phyloP scores from a whole-genome alignment of 2,113 vertebrate genomes.

The Holacanthus passer region DNA sequence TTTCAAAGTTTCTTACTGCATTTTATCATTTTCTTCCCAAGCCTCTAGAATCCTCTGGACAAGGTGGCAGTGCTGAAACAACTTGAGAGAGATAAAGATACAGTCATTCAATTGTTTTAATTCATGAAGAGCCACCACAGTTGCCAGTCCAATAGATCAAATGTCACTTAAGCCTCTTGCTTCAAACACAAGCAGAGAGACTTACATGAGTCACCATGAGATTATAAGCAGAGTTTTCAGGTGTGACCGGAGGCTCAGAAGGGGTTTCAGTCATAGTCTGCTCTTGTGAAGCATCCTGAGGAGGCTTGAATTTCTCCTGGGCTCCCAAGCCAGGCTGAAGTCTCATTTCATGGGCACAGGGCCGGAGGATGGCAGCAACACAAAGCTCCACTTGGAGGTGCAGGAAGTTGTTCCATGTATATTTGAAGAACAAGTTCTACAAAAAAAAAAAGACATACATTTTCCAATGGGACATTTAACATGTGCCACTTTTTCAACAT shows the following conservation, averaged over 20 bases:
- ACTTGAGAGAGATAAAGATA: slow-evolving; percentile 77
- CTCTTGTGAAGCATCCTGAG: slow-evolving; percentile 51
- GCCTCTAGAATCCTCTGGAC: slow-evolving; percentile 95
- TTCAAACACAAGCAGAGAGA: slow-evolving; percentile 39
- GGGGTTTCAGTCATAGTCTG: slow-evolving; percentile 42
- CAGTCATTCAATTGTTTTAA: not conserved
- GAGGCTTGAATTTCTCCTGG: slow-evolving; percentile 67
- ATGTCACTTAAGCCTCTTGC: not conserved
- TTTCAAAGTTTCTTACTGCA: slow-evolving; percentile 88
- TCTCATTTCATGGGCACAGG: slow-evolving; percentile 85
- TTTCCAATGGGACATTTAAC: not conserved
- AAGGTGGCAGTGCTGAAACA: slow-evolving; percentile 95
- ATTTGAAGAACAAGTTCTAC: slow-evolving; percentile 97
- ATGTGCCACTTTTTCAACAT: not conserved
- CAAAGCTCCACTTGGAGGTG: slow-evolving; percentile 98
- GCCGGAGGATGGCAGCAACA: slow-evolving; percentile 92
- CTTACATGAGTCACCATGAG: slow-evolving; percentile 88
- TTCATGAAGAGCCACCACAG: not conserved
- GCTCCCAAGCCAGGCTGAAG: slow-evolving; percentile 68
- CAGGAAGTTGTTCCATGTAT: slow-evolving; percentile 98
- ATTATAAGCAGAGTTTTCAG: slow-evolving; percentile 79
- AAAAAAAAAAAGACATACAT: not conserved
- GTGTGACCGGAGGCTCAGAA: slow-evolving; percentile 43
- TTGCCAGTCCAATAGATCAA: too few species aligned
- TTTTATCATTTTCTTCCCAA: slow-evolving; percentile 96